Evolutionary conservation across 2,113 vertebrate genomes (phyloP).

Genomic region (Anhinga anhinga): DNA sequence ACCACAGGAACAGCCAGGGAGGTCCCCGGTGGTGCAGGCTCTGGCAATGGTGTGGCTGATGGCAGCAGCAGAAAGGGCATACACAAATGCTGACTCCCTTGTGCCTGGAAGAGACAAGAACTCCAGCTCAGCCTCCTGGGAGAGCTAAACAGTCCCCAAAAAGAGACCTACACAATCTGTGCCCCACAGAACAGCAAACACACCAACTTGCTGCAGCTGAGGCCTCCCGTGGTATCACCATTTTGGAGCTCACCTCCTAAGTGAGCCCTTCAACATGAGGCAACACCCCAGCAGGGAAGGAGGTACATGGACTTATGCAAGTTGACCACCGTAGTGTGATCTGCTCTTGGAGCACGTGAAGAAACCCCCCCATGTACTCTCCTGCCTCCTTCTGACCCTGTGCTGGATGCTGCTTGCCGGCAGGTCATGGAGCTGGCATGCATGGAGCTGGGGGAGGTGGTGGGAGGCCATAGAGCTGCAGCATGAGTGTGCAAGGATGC

Average conservation of each 20-base stretch:
- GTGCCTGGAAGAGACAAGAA: conserved; percentile 80
- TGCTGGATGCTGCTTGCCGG: neutral
- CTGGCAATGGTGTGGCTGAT: conserved; percentile 96
- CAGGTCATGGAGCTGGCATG: neutral
- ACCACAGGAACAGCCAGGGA: conserved; percentile 92
- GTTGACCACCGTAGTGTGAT: neutral
- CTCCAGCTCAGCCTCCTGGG: neutral
- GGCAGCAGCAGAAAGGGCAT: conserved; percentile 92
- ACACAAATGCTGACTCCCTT: conserved; percentile 93
- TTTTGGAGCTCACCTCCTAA: neutral
- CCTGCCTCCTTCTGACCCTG: neutral
- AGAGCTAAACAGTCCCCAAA: neutral
- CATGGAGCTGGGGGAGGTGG: neutral
- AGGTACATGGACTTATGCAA: neutral
- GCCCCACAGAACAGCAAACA: neutral
- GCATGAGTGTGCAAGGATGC: neutral
- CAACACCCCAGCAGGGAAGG: neutral
- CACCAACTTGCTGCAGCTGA: neutral
- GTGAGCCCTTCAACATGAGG: neutral
- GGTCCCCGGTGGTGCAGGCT: conserved; percentile 93
- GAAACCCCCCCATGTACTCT: neutral
- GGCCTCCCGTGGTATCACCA: neutral
- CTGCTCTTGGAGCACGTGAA: neutral
- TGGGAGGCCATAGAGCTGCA: neutral
- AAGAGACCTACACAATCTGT: neutral